Conservation (phyloP, 2,888 invertebrate genomes). For the Torymus tubicola region DNA sequence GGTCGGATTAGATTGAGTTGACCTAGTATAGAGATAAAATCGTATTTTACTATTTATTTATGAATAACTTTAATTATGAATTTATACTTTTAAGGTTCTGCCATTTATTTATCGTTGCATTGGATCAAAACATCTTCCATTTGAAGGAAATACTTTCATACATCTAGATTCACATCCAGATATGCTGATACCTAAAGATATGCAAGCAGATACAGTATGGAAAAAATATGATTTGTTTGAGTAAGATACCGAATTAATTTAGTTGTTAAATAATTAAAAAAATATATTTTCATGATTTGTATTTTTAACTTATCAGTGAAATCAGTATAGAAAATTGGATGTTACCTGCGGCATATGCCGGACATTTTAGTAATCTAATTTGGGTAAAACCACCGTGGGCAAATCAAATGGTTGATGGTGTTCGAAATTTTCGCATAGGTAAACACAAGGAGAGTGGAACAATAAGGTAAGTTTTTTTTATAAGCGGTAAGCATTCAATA, state of each 20-base stretch:
- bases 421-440: slow-evolving; percentile 85
- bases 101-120: slow-evolving; percentile 88
- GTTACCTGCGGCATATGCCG: slow-evolving; percentile 90
- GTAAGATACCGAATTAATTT: slow-evolving; percentile 61
- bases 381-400: slow-evolving; percentile 97
- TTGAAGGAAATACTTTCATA: slow-evolving; percentile 85
- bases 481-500: too few species aligned
- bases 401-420: slow-evolving; percentile 86
- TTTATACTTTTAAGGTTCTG: slow-evolving; percentile 75
- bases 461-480: slow-evolving; percentile 77
- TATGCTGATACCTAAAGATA: slow-evolving; percentile 87
- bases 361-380: slow-evolving; percentile 86
- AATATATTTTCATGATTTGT: too few species aligned
- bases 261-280: too few species aligned
- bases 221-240: slow-evolving; percentile 85
- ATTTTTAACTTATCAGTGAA: slow-evolving; percentile 66
- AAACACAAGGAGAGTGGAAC: slow-evolving; percentile 81
- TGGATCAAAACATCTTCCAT: slow-evolving; percentile 88
- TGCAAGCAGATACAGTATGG: slow-evolving; percentile 86
- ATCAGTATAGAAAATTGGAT: slow-evolving; percentile 97
- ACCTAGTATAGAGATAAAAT: too few species aligned
- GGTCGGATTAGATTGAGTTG: too few species aligned
- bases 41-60: too few species aligned
- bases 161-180: slow-evolving; percentile 97
- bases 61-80: neutral